A percentile compares a stretch with the other conserved stretches of the same genome.
Conservation (phyloP, 2,888 invertebrate species). For the Chrysolina americana region DNA sequence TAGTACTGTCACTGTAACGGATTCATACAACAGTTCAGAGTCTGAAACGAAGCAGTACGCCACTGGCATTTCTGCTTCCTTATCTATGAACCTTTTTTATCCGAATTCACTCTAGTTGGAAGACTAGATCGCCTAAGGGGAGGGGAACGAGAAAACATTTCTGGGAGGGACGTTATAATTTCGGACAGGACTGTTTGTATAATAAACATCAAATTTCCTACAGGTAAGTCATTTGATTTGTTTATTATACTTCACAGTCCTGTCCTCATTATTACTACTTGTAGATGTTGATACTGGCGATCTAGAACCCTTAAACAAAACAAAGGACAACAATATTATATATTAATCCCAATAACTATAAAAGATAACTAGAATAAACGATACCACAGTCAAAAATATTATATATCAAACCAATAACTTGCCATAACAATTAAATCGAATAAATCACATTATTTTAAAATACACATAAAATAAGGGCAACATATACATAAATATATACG, state of each 20-base stretch:
- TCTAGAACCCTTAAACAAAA: not conserved
- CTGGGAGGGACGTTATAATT: not conserved
- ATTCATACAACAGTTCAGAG: constrained; percentile 1
- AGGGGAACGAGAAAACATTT: not conserved
- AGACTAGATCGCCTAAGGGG: not conserved
- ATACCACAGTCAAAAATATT: too few relatives aligned
- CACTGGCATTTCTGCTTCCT: not conserved
- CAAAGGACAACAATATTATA: too few relatives aligned
- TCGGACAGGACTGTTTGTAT: constrained; percentile 1
- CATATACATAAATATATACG: too few relatives aligned
- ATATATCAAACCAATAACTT: too few relatives aligned
- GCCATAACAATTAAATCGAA: too few relatives aligned
- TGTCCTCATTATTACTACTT: not conserved
- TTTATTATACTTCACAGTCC: constrained; percentile 10
- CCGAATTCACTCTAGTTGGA: constrained; percentile 1
- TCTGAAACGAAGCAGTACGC: not conserved
- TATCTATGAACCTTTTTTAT: not conserved
- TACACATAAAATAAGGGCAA: too few relatives aligned
- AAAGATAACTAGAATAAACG: too few relatives aligned
- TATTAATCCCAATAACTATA: too few relatives aligned
- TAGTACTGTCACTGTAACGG: constrained; percentile 9
- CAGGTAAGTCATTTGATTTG: constrained; percentile 14
- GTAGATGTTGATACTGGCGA: constrained; percentile 20
- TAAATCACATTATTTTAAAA: too few relatives aligned
- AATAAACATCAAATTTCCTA: constrained; percentile 7